Evolutionary conservation across 2,888 invertebrate species (phyloP).

Genomic region (Sabatieria punctata): DNA sequence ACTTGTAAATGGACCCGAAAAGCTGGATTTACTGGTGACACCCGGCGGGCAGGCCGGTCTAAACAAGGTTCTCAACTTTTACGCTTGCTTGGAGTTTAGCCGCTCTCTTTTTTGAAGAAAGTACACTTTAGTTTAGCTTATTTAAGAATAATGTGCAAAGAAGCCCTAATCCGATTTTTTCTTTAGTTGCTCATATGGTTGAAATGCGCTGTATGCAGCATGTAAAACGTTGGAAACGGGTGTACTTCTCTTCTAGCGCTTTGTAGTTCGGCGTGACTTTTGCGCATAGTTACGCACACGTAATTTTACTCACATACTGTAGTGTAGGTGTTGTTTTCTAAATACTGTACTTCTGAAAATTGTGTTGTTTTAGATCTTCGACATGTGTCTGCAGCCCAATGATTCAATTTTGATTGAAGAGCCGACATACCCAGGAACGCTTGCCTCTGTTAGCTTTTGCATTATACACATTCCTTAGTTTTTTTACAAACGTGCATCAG

Average conservation of each 20-base stretch:
- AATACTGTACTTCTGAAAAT: not conserved
- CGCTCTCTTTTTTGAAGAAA: too few species aligned
- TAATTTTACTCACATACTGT: too few species aligned
- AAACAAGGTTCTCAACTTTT: constrained; percentile 40
- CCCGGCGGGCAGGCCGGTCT: constrained; percentile 61
- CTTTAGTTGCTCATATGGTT: too few species aligned
- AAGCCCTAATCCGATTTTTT: too few species aligned
- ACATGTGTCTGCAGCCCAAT: constrained; percentile 50
- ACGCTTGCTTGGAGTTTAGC: not conserved
- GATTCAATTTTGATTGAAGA: constrained; percentile 53
- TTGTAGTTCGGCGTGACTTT: too few species aligned
- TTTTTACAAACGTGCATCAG: too few species aligned
- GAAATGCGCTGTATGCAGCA: too few species aligned
- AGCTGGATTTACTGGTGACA: constrained; percentile 44
- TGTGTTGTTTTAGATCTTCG: constrained; percentile 40
- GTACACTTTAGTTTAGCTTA: not conserved
- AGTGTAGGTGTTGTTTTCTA: not conserved
- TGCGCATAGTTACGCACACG: too few species aligned
- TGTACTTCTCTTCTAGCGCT: too few species aligned
- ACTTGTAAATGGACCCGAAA: not conserved
- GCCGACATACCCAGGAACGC: constrained; percentile 53
- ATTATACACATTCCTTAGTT: too few species aligned
- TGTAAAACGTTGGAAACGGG: too few species aligned
- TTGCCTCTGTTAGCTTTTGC: constrained; percentile 49
- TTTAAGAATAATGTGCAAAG: too few species aligned